Conservation (phyloP, 2,797 vertebrate species). For the Phaenicophaeus curvirostris region DNA sequence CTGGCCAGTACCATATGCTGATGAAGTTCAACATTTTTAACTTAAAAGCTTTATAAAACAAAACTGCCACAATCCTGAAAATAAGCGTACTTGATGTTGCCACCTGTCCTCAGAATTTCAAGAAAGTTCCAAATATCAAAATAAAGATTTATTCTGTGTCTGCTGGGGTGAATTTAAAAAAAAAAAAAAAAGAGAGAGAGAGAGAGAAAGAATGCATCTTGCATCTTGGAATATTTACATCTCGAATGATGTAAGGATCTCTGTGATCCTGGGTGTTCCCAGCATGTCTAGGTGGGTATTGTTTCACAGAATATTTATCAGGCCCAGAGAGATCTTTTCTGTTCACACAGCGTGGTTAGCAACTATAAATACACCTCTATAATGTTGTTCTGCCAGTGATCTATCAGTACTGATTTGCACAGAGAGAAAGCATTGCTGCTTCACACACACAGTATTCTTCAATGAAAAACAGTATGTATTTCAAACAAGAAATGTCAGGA, state of each 20-base stretch:
- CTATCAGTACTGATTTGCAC: neutral
- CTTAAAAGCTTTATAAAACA: constrained; percentile 70
- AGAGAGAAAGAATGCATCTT: neutral
- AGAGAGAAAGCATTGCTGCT: neutral
- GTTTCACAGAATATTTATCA: neutral
- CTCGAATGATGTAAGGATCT: neutral
- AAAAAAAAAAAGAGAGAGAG: neutral
- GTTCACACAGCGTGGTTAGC: neutral
- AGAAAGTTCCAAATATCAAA: neutral
- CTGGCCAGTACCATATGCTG: constrained; percentile 94
- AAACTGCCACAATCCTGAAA: constrained; percentile 78
- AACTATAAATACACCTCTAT: neutral
- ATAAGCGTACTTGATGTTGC: neutral
- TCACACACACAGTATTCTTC: neutral
- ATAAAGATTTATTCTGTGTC: neutral
- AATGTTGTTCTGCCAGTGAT: neutral
- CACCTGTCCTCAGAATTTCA: constrained; percentile 12
- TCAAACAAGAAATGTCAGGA: neutral
- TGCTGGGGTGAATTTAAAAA: neutral
- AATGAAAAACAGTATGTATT: neutral
- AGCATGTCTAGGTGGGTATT: neutral
- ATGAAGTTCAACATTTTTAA: constrained; percentile 78
- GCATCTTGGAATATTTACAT: neutral
- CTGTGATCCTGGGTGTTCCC: neutral
- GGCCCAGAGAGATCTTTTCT: neutral